These are phyloP conservation scores for Saccostrea cuccullata DNA, from an alignment of 1,140 invertebrate species.

Conservation along the genomic window DNA sequence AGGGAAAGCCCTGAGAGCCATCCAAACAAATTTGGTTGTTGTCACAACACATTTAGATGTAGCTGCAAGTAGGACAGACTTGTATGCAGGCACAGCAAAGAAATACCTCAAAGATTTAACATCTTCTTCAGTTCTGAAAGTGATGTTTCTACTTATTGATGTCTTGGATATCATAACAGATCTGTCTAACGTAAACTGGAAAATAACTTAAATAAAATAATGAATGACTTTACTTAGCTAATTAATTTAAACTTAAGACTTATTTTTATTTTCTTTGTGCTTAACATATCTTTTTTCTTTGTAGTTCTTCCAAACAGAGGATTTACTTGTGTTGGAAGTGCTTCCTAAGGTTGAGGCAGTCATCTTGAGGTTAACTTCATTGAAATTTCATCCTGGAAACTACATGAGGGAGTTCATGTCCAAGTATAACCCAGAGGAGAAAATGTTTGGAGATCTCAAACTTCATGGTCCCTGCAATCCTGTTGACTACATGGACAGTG, in stretches of 20 bases:
- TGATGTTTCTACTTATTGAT: constrained; percentile 1
- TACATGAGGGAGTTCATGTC: background rate
- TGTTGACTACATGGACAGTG: constrained; percentile 5
- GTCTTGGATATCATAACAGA: background rate
- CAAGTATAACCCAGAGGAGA: background rate
- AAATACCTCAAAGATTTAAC: constrained; percentile 1
- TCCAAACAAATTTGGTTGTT: background rate
- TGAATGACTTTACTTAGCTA: background rate
- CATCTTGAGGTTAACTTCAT: background rate
- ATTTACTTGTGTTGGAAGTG: background rate
- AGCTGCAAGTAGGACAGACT: background rate
- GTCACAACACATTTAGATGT: background rate
- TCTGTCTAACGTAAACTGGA: background rate
- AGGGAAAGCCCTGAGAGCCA: background rate
- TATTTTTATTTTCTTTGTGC: background rate
- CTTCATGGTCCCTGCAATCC: background rate
- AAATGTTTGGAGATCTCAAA: background rate
- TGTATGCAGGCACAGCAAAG: background rate
- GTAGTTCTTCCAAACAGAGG: background rate
- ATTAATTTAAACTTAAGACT: background rate
- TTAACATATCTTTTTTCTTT: background rate
- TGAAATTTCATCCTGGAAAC: background rate
- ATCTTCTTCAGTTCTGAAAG: background rate
- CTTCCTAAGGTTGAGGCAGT: background rate
- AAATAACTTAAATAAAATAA: background rate